These are phyloP conservation scores for Phalacrocorax pelagicus DNA, from an alignment of 2,113 vertebrate species.

Conservation along the genomic window DNA sequence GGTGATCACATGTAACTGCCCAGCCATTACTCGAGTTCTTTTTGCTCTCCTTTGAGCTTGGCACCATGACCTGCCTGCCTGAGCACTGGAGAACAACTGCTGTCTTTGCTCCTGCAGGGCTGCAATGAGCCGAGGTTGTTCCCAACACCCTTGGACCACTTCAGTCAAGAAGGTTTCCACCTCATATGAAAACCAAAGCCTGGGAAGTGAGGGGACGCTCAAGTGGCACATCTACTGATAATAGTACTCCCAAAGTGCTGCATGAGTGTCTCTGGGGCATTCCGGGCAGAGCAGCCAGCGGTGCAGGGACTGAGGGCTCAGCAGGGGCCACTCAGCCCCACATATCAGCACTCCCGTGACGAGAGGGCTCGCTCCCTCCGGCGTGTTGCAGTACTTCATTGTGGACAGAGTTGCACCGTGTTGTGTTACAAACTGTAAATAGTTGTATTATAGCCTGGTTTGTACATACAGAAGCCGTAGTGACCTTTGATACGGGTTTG, in stretches of 20 bases:
- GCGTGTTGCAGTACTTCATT: neutral
- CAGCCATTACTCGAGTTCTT: neutral
- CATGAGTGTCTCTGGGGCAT: neutral
- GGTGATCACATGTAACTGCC: neutral
- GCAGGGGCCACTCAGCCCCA: neutral
- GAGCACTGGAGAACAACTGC: neutral
- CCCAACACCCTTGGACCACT: neutral
- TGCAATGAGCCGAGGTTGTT: neutral
- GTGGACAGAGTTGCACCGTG: constrained; percentile 28
- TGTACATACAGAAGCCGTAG: constrained; percentile 60
- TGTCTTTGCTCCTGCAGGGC: neutral
- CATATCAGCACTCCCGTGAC: neutral
- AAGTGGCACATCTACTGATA: neutral
- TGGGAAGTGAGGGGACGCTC: neutral
- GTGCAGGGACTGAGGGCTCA: neutral
- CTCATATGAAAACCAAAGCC: neutral
- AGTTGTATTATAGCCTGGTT: constrained; percentile 37
- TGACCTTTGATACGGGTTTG: constrained; percentile 73
- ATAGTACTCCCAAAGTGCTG: neutral
- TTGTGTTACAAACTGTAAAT: constrained; percentile 64
- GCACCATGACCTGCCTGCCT: neutral
- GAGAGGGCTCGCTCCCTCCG: constrained; percentile 15
- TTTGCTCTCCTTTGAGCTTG: neutral
- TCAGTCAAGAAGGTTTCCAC: neutral
- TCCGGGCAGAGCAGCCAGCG: neutral